Conservation (phyloP, 2,113 vertebrate genomes). For the Micronycteris hirsuta region DNA sequence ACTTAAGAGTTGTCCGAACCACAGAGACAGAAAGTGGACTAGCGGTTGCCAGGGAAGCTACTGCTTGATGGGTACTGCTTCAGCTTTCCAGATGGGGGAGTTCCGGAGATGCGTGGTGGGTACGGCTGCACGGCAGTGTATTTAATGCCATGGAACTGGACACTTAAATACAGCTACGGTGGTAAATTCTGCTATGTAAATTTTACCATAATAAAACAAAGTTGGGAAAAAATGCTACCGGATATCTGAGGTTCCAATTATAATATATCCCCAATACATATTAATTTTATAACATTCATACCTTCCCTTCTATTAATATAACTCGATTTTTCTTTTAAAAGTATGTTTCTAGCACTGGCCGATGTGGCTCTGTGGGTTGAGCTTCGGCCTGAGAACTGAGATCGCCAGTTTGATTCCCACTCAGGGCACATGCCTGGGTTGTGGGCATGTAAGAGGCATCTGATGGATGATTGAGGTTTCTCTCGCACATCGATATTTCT, state of each 20-base stretch:
- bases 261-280: background rate
- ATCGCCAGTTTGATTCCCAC: no score
- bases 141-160: background rate
- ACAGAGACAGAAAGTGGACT: background rate
- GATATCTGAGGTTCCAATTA: background rate
- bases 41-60: background rate
- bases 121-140: background rate
- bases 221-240: background rate
- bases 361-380: no score
- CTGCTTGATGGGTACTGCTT: background rate
- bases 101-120: background rate
- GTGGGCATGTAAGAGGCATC: no score
- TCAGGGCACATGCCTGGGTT: no score
- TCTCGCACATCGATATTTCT: no score
- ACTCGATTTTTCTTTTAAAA: background rate
- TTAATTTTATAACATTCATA: background rate
- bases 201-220: background rate
- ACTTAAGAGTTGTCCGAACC: background rate
- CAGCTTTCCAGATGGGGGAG: background rate
- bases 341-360: background rate
- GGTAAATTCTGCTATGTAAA: no score
- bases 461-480: no score
- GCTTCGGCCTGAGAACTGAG: no score
- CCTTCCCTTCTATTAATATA: background rate
- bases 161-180: no score